Percentiles rank a stretch among this genome's conserved stretches.
These are phyloP conservation scores for Matsumurasca onukii DNA, from an alignment of 1,140 invertebrate genomes.

Conservation along the genomic window DNA sequence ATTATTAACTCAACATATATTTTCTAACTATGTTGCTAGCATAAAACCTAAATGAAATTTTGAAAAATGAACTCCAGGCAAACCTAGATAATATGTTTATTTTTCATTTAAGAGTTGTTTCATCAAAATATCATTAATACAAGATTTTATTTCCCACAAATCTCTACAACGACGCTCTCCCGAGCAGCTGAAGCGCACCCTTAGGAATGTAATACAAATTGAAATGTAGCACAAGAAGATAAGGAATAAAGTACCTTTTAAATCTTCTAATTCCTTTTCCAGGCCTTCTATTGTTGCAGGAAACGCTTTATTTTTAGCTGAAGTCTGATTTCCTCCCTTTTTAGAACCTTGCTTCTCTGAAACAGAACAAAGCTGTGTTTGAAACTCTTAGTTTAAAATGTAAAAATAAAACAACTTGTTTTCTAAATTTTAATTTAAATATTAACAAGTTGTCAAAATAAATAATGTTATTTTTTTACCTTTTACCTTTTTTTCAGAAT, in stretches of 20 bases:
- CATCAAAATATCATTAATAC: neutral
- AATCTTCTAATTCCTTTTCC: constrained; percentile 20
- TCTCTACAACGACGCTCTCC: too few relatives aligned
- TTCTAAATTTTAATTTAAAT: too few relatives aligned
- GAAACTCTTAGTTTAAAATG: too few relatives aligned
- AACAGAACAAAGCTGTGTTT: neutral
- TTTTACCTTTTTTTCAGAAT: too few relatives aligned
- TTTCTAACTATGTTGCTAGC: too few relatives aligned
- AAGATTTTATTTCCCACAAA: neutral
- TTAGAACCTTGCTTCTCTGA: neutral
- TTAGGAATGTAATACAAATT: neutral
- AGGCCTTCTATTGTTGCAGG: constrained; percentile 10
- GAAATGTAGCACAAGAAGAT: neutral
- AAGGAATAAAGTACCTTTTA: constrained; percentile 6
- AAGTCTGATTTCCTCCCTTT: neutral
- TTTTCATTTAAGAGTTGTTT: neutral
- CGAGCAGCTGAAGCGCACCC: too few relatives aligned
- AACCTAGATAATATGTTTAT: neutral
- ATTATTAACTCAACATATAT: too few relatives aligned
- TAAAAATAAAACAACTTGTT: too few relatives aligned
- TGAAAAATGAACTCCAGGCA: too few relatives aligned
- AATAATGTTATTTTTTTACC: too few relatives aligned
- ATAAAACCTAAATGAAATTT: too few relatives aligned
- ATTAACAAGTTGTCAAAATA: too few relatives aligned
- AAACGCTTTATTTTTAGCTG: constrained; percentile 7